A percentile compares a stretch with the other conserved stretches of the same genome.
Evolutionary conservation across 1,140 invertebrate species (phyloP).

Genomic region (Homalodisca vitripennis): DNA sequence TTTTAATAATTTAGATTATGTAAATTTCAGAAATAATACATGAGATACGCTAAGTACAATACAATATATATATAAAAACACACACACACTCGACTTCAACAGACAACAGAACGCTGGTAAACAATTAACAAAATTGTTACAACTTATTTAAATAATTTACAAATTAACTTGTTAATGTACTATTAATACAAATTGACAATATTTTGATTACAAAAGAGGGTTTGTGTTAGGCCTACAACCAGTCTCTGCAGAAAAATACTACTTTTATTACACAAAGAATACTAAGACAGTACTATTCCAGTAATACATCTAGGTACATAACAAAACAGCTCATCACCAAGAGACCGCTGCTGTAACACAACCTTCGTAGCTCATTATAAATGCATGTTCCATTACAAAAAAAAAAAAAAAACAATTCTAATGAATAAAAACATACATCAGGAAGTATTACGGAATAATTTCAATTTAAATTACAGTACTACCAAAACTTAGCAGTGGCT

Average conservation of each 20-base stretch:
- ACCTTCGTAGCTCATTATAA: too few species aligned
- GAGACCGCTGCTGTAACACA: too few species aligned
- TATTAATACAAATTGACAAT: constrained; percentile 29
- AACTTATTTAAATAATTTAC: constrained; percentile 29
- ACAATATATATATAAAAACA: constrained; percentile 29
- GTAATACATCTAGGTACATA: not conserved
- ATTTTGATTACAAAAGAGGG: constrained; percentile 28
- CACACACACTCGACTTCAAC: constrained; percentile 12
- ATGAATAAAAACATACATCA: not conserved
- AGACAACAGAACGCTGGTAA: constrained; percentile 8
- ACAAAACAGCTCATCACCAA: too few species aligned
- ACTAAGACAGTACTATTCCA: not conserved
- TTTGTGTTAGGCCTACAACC: constrained; percentile 11
- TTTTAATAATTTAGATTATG: constrained; percentile 30
- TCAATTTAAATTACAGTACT: too few species aligned
- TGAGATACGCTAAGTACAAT: constrained; percentile 29
- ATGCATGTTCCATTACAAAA: not conserved
- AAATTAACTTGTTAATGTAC: constrained; percentile 19
- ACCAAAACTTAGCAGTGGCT: too few species aligned
- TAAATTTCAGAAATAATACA: constrained; percentile 31
- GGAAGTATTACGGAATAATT: not conserved
- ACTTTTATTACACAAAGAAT: not conserved
- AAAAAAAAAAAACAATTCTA: not conserved
- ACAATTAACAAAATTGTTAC: constrained; percentile 26
- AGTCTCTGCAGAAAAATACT: not conserved